Evolutionary conservation across 2,888 invertebrate genomes (phyloP), one percentile per base, ranked within the genome.

Genomic region (Drosophila longiperda): DNA sequence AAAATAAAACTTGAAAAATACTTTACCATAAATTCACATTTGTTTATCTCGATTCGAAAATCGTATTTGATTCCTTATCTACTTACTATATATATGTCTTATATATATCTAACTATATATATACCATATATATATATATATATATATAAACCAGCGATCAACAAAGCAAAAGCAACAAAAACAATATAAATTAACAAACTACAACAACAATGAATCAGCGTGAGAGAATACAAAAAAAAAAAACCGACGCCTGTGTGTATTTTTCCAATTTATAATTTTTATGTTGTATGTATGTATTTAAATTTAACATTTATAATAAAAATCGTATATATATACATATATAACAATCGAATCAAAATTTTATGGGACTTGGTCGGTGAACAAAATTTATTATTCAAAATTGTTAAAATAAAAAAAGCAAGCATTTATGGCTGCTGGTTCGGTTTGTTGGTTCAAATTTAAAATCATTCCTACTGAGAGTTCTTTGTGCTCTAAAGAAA

Each of bases 261-360:
- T 76, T 88, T 86, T 86, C 83, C 88, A 83, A 88, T 85, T 83
- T 84, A 83, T 80, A 82, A 80, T 86, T 88, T 88, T 78, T 89
- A 87, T 89, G 90, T 90, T 90, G 90, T 89, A 88, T 86, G 90
- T 89, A 90, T 89, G 90, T 89, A 84, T 81, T 83, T 83, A 90
- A 90, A 86, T 86, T 83, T 81, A 86, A 83, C 80, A 88, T 81
- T 89, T 83, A 84, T 89, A 90, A 88, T 90, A 90, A 86, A 88
- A 90, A 70, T 71, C 80, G 77, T 88, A 90, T 88, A 80, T 84
- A 78, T 78, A 78, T 75, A 74, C 61, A 78, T 73, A 71, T 73
- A 69, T 69, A 63, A 60, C 67, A 78, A 55, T 63, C 73, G 59
- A 78, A 53, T 66, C 34, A 20, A 62, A 26, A 54, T 60, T 52